A percentile compares a stretch with the other conserved stretches of the same genome.
Conservation (phyloP, 2,888 invertebrate species). For the Aspidiotus rigidus region DNA sequence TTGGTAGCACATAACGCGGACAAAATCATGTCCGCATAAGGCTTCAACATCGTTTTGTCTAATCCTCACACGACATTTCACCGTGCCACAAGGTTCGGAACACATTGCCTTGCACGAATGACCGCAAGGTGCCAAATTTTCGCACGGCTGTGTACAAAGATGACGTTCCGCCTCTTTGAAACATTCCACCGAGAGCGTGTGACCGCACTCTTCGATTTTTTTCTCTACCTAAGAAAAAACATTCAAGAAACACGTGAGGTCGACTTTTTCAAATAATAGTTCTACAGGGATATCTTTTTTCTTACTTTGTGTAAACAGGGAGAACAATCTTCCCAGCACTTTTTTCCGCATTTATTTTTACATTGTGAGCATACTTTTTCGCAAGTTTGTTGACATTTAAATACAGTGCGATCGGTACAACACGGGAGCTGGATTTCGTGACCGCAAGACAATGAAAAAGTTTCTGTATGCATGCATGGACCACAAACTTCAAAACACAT, state of each 20-base stretch:
- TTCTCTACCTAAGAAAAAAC: conserved; percentile 34
- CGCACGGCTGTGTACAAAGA: conserved; percentile 46
- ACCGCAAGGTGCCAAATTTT: conserved; percentile 46
- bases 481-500: conserved; percentile 48
- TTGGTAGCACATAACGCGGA: conserved; percentile 26
- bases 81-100: conserved; percentile 42
- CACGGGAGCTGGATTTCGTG: conserved; percentile 46
- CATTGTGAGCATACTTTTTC: conserved; percentile 35
- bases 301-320: conserved; percentile 19
- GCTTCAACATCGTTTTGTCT: conserved; percentile 39
- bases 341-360: conserved; percentile 44
- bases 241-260: background rate
- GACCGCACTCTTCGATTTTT: conserved; percentile 37
- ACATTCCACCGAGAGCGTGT: conserved; percentile 43
- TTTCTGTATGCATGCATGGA: conserved; percentile 45
- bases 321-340: conserved; percentile 47
- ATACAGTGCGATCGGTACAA: conserved; percentile 1
- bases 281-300: too few relatives aligned
- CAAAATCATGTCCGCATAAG: conserved; percentile 47
- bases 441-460: conserved; percentile 47
- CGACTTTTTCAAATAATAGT: too few relatives aligned
- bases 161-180: conserved; percentile 41
- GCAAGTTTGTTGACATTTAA: background rate
- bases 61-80: conserved; percentile 43
- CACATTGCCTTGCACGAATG: conserved; percentile 48